Conservation (phyloP, 2,113 vertebrate genomes). For the Osmerus mordax region DNA sequence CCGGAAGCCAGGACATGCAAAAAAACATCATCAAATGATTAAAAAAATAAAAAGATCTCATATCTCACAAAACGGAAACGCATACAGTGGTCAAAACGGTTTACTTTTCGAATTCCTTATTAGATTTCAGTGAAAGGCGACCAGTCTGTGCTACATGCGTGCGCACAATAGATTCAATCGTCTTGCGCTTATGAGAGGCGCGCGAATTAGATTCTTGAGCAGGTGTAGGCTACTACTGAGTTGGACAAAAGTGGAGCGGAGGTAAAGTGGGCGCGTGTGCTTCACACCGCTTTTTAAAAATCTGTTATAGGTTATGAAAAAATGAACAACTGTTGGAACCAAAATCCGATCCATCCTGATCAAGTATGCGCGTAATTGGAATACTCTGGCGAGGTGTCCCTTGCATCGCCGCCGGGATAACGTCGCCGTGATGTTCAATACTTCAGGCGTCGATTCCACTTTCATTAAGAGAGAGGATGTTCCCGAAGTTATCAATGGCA, state of each 20-base stretch:
- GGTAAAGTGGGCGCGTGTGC: not conserved
- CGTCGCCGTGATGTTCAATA: slow-evolving; percentile 75
- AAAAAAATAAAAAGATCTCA: too few species aligned
- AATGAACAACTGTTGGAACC: slow-evolving; percentile 39
- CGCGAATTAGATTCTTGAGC: too few species aligned
- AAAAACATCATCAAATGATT: too few species aligned
- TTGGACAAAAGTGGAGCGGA: not conserved
- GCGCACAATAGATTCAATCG: too few species aligned
- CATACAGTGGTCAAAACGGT: too few species aligned
- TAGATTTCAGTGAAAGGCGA: too few species aligned
- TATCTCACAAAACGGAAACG: too few species aligned
- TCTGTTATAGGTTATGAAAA: not conserved
- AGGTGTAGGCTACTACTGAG: too few species aligned
- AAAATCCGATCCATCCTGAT: slow-evolving; percentile 38
- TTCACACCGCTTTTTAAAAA: not conserved
- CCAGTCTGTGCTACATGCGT: too few species aligned
- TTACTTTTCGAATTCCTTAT: too few species aligned
- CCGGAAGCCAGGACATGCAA: too few species aligned
- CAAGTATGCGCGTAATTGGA: slow-evolving; percentile 71
- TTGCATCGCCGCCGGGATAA: slow-evolving; percentile 43
- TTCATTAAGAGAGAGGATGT: slow-evolving; percentile 60
- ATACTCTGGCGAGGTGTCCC: slow-evolving; percentile 64
- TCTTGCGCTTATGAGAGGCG: too few species aligned
- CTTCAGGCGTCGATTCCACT: slow-evolving; percentile 66
- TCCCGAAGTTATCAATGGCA: slow-evolving; percentile 69